Evolutionary conservation across 2,113 vertebrate genomes (phyloP).

Genomic region (Sebastes schlegelii): DNA sequence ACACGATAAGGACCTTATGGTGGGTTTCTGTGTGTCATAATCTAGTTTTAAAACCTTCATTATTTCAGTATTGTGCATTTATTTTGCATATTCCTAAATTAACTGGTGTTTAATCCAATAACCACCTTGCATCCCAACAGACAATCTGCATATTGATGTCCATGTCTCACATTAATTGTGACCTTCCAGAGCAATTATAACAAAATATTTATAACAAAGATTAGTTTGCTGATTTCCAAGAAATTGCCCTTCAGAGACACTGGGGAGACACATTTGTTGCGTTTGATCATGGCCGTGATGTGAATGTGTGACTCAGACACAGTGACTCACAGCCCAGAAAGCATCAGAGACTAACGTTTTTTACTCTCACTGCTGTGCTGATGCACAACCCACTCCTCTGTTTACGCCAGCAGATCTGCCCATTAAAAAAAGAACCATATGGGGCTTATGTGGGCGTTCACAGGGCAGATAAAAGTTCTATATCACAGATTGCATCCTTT

Average conservation of each 20-base stretch:
- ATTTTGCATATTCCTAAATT: background rate
- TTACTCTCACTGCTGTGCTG: conserved; percentile 13
- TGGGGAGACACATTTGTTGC: background rate
- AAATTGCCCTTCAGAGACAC: background rate
- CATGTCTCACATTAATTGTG: background rate
- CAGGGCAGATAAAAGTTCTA: background rate
- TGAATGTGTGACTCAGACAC: conserved; percentile 26
- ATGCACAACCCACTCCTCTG: conserved; percentile 1
- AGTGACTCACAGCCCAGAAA: conserved; percentile 41
- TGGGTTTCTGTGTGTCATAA: background rate
- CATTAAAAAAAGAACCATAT: conserved; percentile 27
- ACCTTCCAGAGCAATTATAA: background rate
- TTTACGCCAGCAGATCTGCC: conserved; percentile 11
- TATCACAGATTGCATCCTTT: background rate
- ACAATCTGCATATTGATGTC: background rate
- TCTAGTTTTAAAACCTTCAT: background rate
- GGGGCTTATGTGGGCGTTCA: conserved; percentile 19
- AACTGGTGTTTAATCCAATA: background rate
- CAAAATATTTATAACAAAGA: background rate
- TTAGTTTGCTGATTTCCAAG: background rate
- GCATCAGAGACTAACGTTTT: conserved; percentile 19
- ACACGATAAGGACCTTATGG: background rate
- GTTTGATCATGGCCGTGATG: background rate
- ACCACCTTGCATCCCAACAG: background rate
- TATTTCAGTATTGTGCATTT: background rate